phyloP scores from a whole-genome alignment of 2,888 invertebrate species.

The Drosophila aldrichi region DNA sequence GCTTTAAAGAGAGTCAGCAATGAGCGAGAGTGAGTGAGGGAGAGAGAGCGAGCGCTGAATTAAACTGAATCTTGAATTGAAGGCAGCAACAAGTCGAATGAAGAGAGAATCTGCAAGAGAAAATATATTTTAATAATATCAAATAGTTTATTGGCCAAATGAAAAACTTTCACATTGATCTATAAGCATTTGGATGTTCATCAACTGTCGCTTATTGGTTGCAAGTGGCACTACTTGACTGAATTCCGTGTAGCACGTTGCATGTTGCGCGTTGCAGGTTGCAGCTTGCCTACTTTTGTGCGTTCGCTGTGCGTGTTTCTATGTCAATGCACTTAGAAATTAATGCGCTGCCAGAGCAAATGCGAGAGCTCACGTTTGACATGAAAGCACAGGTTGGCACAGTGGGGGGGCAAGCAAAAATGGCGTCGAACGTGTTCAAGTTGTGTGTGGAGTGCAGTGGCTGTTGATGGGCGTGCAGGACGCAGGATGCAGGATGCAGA shows the following conservation, averaged over 20 bases:
- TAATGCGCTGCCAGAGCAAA: conserved; percentile 42
- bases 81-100: conserved; percentile 37
- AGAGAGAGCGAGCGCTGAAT: not conserved
- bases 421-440: conserved; percentile 67
- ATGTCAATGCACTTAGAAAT: conserved; percentile 72
- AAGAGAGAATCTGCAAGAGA: too few relatives aligned
- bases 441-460: conserved; percentile 27
- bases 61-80: not conserved
- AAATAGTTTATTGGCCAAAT: not conserved
- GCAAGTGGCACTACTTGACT: conserved; percentile 13
- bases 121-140: not conserved
- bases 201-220: conserved; percentile 22
- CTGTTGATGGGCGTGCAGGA: conserved; percentile 22
- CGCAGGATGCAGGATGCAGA: conserved; percentile 58
- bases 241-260: conserved; percentile 19
- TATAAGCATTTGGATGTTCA: not conserved
- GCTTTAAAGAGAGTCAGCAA: not conserved
- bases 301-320: conserved; percentile 63
- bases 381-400: conserved; percentile 32
- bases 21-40: not conserved
- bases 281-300: conserved; percentile 64
- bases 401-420: conserved; percentile 23
- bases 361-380: conserved; percentile 11
- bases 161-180: not conserved
- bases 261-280: conserved; percentile 38